These are phyloP conservation scores for Babyrousa celebensis DNA, from an alignment of 2,797 vertebrate species.

Conservation along the genomic window DNA sequence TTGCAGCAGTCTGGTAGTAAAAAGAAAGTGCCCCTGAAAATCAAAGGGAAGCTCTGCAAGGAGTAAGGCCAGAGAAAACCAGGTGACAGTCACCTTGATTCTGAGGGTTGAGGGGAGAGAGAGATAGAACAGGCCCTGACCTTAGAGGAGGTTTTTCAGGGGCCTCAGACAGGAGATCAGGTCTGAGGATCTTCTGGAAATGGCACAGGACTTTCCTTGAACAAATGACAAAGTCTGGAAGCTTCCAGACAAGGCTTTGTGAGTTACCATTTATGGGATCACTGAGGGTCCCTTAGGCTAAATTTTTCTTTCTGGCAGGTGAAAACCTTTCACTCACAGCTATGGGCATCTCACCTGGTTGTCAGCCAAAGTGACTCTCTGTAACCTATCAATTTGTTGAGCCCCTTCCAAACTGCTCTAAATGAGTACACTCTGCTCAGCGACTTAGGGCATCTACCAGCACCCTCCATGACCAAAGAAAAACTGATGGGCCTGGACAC, in stretches of 20 bases:
- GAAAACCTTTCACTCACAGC: not conserved
- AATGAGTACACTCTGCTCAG: not conserved
- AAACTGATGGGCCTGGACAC: not conserved
- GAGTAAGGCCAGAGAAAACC: not conserved
- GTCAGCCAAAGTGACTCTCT: not conserved
- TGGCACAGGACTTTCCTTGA: not conserved
- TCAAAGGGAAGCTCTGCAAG: slow-evolving; percentile 14
- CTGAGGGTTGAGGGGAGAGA: not conserved
- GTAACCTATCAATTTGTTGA: not conserved
- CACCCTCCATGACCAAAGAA: not conserved
- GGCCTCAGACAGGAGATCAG: not conserved
- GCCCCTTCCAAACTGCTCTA: not conserved
- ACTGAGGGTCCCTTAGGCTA: too few species aligned
- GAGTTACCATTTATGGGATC: not conserved
- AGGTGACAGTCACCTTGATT: not conserved
- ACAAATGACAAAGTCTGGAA: not conserved
- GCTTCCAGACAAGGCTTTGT: not conserved
- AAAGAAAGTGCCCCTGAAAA: slow-evolving; percentile 33
- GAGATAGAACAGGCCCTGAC: not conserved
- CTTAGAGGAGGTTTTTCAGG: not conserved
- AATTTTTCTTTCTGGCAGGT: slow-evolving; percentile 7
- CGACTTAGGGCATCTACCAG: not conserved
- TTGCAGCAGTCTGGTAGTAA: slow-evolving; percentile 1
- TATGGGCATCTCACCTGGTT: not conserved
- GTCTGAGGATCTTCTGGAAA: not conserved